These are phyloP conservation scores for Epicampocera succincta DNA, from an alignment of 2,888 invertebrate genomes.

Conservation along the genomic window DNA sequence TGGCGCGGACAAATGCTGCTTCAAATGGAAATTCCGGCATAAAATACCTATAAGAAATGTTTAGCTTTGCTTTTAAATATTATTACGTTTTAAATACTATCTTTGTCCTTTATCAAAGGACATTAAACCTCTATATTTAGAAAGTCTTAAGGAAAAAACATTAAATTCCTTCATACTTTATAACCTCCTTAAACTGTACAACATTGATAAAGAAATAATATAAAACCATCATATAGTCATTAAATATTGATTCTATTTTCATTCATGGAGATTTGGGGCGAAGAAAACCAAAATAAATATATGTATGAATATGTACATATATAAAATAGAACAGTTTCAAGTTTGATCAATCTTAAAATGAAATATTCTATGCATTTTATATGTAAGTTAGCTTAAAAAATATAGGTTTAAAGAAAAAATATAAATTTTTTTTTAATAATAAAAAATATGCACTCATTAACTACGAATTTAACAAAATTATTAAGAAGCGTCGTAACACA, in stretches of 20 bases:
- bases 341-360: conserved; percentile 2
- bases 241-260: conserved; percentile 41
- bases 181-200: conserved; percentile 27
- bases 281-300: conserved; percentile 27
- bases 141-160: conserved; percentile 69
- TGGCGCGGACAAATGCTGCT: conserved; percentile 76
- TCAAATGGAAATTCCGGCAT: conserved; percentile 72
- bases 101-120: conserved; percentile 45
- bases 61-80: conserved; percentile 4
- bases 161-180: conserved; percentile 43
- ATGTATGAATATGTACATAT: conserved; percentile 23
- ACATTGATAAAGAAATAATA: conserved; percentile 32
- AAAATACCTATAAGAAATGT: conserved; percentile 75
- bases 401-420: conserved; percentile 48
- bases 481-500: no score
- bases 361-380: conserved; percentile 59
- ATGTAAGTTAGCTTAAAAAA: conserved; percentile 60
- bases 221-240: conserved; percentile 48
- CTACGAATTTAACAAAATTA: no score
- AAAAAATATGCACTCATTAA: no score
- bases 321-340: conserved; percentile 8
- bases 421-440: background rate
- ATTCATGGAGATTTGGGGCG: no score
- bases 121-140: conserved; percentile 63
- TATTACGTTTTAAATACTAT: conserved; percentile 47